Evolutionary conservation across 30 jellyfish, hydroid and myxozoan genomes (phyloP).

Genomic region (Morbakka virulenta): DNA sequence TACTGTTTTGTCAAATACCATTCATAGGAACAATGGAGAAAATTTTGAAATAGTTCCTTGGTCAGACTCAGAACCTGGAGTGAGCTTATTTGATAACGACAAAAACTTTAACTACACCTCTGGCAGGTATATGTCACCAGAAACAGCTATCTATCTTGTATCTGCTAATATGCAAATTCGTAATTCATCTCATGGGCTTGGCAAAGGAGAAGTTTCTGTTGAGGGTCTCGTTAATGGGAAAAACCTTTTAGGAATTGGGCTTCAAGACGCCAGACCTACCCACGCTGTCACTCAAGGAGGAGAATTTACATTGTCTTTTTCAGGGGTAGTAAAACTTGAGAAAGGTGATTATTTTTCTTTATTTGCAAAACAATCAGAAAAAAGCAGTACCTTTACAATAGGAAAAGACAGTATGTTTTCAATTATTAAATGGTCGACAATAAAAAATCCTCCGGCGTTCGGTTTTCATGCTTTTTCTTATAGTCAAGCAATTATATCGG

Average conservation of each 20-base stretch:
- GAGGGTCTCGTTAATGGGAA: slow-evolving; percentile 49
- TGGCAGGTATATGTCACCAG: slow-evolving; percentile 17
- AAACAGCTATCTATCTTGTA: slow-evolving; percentile 66
- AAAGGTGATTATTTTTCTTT: slow-evolving; percentile 54
- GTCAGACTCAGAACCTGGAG: slow-evolving; percentile 15
- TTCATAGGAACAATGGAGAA: background rate
- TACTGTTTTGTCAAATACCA: background rate
- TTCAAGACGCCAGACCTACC: slow-evolving; percentile 32
- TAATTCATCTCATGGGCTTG: slow-evolving; percentile 31
- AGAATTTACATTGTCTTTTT: slow-evolving; percentile 43
- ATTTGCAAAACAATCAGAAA: slow-evolving; percentile 2
- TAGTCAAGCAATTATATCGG: slow-evolving; percentile 31
- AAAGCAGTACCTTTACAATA: slow-evolving; percentile 25
- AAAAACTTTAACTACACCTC: slow-evolving; percentile 42
- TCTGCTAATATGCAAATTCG: slow-evolving; percentile 63
- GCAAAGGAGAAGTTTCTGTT: slow-evolving; percentile 12
- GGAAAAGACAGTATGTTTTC: slow-evolving; percentile 68
- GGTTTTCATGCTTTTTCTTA: slow-evolving; percentile 27
- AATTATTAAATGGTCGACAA: slow-evolving; percentile 34
- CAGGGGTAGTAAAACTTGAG: slow-evolving; percentile 55
- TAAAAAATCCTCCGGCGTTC: slow-evolving; percentile 14
- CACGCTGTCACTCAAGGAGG: slow-evolving; percentile 31
- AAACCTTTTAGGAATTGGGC: slow-evolving; percentile 53
- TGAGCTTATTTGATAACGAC: slow-evolving; percentile 7
- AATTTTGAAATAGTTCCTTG: slow-evolving; percentile 17